Evolutionary conservation across 1,140 invertebrate species (phyloP).

Genomic region (Dysdera silvatica): DNA sequence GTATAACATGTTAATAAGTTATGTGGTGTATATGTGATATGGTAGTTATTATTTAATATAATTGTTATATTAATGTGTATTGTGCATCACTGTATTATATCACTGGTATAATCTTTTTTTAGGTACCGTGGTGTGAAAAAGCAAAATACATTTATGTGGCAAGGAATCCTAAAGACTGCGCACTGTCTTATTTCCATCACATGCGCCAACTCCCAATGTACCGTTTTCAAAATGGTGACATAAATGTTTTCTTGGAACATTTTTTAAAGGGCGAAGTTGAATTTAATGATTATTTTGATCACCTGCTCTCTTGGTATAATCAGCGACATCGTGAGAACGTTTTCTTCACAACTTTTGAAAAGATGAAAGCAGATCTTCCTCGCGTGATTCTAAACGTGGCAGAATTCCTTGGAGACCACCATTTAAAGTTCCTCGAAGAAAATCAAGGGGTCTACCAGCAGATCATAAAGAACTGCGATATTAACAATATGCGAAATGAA

Average conservation of each 20-base stretch:
- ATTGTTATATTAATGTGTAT: no score
- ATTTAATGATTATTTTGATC: constrained; percentile 44
- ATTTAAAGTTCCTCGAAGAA: neutral
- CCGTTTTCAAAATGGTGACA: constrained; percentile 50
- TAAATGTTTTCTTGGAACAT: constrained; percentile 40
- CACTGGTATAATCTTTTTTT: no score
- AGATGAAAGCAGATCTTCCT: constrained; percentile 27
- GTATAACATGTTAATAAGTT: no score
- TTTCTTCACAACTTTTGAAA: constrained; percentile 39
- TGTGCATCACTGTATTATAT: no score
- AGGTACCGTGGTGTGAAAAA: constrained; percentile 47
- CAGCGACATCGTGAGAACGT: constrained; percentile 37
- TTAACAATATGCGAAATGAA: constrained; percentile 11
- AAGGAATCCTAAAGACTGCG: constrained; percentile 33
- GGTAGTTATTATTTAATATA: no score
- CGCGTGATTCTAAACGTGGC: constrained; percentile 22
- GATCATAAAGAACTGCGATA: constrained; percentile 15
- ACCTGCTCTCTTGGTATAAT: constrained; percentile 40
- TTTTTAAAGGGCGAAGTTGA: constrained; percentile 40
- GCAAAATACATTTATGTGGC: constrained; percentile 46
- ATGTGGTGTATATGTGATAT: no score
- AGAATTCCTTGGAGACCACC: constrained; percentile 17
- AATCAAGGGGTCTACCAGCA: constrained; percentile 9
- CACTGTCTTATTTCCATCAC: constrained; percentile 33
- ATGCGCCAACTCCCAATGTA: constrained; percentile 12